These are phyloP conservation scores for Chironomus tepperi DNA, from an alignment of 1,140 invertebrate species.

Conservation along the genomic window DNA sequence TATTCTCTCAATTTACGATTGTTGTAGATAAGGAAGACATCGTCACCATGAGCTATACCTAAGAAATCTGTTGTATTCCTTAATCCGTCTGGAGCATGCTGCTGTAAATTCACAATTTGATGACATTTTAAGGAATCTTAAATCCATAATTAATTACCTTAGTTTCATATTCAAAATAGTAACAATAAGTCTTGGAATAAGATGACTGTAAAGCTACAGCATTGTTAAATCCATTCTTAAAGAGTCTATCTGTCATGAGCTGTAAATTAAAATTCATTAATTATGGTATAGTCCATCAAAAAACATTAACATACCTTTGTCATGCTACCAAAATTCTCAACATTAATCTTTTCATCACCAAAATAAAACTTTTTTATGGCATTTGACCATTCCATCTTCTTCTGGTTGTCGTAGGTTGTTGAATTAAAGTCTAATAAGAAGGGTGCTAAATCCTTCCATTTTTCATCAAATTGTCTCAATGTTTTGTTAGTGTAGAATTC, in stretches of 20 bases:
- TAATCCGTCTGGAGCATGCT: background rate
- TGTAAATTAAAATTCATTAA: background rate
- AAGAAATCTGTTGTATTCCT: background rate
- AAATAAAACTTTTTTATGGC: background rate
- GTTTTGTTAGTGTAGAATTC: constrained; percentile 27
- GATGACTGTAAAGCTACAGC: background rate
- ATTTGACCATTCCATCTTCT: background rate
- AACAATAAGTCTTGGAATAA: background rate
- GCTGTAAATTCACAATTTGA: background rate
- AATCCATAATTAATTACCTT: background rate
- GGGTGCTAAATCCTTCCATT: constrained; percentile 31
- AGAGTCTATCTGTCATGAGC: background rate
- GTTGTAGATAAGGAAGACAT: background rate
- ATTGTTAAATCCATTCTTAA: background rate
- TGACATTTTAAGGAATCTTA: background rate
- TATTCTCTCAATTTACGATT: background rate
- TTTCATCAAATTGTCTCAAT: constrained; percentile 29
- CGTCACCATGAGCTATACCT: background rate
- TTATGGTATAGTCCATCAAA: background rate
- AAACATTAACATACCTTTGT: background rate
- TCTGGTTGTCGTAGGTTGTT: background rate
- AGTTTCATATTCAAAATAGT: background rate
- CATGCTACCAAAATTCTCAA: background rate
- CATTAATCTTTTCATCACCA: background rate
- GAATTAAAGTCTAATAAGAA: background rate